phyloP scores from a whole-genome alignment of 2,113 vertebrate genomes.

The Oceanites oceanicus region DNA sequence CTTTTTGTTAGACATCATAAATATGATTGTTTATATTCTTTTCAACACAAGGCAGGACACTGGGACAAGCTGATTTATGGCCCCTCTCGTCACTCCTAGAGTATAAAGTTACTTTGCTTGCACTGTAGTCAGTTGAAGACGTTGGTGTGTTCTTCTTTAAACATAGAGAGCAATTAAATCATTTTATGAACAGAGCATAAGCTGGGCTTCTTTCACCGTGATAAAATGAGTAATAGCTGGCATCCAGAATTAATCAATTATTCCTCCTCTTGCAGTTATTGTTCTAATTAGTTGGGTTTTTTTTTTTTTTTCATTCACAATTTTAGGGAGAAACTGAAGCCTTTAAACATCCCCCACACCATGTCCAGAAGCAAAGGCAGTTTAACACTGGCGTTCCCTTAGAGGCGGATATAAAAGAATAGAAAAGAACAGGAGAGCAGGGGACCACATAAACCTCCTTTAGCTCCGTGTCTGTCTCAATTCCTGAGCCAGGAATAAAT shows the following conservation, averaged over 20 bases:
- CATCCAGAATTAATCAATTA: not conserved
- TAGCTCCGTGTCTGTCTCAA: not conserved
- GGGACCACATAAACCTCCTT: not conserved
- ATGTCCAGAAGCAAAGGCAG: not conserved
- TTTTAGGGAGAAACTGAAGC: not conserved
- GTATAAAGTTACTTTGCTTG: not conserved
- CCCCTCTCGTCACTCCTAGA: rapidly evolving
- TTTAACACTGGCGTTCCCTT: not conserved
- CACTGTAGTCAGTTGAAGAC: not conserved
- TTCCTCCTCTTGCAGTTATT: not conserved
- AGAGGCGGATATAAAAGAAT: not conserved
- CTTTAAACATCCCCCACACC: not conserved
- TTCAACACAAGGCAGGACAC: not conserved
- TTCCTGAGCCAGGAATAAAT: not conserved
- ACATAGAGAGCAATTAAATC: not conserved
- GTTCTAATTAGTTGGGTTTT: not conserved
- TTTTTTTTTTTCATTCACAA: not conserved
- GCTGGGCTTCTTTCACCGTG: not conserved
- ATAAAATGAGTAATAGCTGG: not conserved
- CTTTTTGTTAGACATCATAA: not conserved
- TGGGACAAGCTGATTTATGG: not conserved
- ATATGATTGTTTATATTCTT: not conserved
- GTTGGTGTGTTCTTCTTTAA: not conserved
- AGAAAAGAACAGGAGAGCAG: not conserved
- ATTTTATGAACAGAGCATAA: not conserved